Conservation (phyloP, 2,888 invertebrate genomes). For the Patella caerulea region DNA sequence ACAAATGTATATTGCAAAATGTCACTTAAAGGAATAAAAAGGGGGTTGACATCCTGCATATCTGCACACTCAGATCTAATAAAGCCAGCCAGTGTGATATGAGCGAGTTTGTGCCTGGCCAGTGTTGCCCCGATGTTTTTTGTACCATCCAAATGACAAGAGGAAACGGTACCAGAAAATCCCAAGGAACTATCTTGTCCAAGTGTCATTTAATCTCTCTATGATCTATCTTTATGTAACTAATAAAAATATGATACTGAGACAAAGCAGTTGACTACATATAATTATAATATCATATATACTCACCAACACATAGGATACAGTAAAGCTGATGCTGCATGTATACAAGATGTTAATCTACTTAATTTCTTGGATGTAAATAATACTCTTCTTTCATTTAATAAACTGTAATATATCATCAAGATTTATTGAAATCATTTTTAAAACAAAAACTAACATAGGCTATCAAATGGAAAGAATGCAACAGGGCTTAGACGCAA, state of each 20-base stretch:
- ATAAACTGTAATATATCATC: constrained; percentile 76
- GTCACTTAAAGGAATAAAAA: too few relatives aligned
- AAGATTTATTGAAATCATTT: not conserved
- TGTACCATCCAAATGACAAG: too few relatives aligned
- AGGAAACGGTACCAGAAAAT: too few relatives aligned
- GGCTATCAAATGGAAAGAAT: too few relatives aligned
- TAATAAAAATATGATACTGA: not conserved
- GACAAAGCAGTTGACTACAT: not conserved
- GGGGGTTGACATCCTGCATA: too few relatives aligned
- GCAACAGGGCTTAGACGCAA: too few relatives aligned
- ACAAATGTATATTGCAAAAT: too few relatives aligned
- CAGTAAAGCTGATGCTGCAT: constrained; percentile 93
- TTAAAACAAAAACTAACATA: too few relatives aligned
- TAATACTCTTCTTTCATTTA: constrained; percentile 93
- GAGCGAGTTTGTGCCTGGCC: too few relatives aligned
- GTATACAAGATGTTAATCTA: constrained; percentile 85
- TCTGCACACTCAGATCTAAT: too few relatives aligned
- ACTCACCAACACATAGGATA: constrained; percentile 95
- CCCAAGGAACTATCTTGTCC: not conserved
- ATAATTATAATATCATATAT: not conserved
- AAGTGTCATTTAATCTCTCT: not conserved
- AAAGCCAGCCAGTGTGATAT: too few relatives aligned
- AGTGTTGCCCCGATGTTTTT: too few relatives aligned
- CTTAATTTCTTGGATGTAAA: constrained; percentile 92
- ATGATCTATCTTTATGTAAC: not conserved